A percentile compares a stretch with the other conserved stretches of the same genome.
phyloP scores from a whole-genome alignment of 1,140 invertebrate genomes.

The Holcopasites calliopsidis region DNA sequence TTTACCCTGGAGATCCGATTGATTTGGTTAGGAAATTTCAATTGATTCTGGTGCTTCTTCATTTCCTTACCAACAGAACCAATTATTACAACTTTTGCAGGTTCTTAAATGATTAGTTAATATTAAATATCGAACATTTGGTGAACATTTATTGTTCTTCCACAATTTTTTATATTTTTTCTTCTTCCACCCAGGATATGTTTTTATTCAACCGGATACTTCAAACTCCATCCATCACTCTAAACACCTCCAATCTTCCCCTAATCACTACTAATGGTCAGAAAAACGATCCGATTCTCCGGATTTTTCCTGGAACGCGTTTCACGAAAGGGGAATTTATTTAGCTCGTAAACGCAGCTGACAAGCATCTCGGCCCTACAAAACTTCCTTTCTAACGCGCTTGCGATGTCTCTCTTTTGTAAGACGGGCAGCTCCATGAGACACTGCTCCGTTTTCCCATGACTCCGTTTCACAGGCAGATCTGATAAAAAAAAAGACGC shows the following conservation, averaged over 20 bases:
- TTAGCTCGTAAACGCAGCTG: background rate
- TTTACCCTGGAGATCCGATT: too few relatives aligned
- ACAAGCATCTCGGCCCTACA: background rate
- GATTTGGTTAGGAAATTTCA: too few relatives aligned
- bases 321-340: background rate
- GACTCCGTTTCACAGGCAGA: slow-evolving; percentile 4
- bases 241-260: background rate
- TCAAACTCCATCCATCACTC: background rate
- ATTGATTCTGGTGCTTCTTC: too few relatives aligned
- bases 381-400: slow-evolving; percentile 10
- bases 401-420: slow-evolving; percentile 10
- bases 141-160: too few relatives aligned
- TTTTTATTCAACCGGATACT: background rate
- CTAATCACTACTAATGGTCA: background rate
- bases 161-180: background rate
- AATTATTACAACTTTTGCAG: too few relatives aligned
- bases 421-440: background rate
- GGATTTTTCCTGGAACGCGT: background rate
- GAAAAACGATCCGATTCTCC: background rate
- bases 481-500: slow-evolving; percentile 9
- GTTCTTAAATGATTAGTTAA: too few relatives aligned
- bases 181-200: background rate
- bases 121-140: too few relatives aligned
- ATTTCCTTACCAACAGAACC: too few relatives aligned
- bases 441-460: slow-evolving; percentile 1